Conservation (phyloP, 2,797 vertebrate species). For the Eulemur coronatus region DNA sequence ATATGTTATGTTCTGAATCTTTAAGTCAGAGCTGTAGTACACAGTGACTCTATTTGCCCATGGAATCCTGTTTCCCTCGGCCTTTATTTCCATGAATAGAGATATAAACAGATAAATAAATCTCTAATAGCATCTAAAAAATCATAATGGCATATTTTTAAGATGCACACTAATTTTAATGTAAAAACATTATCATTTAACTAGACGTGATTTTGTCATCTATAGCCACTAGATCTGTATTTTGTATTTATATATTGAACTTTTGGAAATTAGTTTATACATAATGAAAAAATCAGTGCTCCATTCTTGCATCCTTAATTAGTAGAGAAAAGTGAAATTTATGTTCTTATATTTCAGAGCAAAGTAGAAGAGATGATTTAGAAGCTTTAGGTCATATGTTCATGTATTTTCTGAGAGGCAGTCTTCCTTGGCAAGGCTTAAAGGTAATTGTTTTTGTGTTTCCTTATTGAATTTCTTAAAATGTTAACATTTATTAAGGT, state of each 20-base stretch:
- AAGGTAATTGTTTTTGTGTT: constrained; percentile 88
- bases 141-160: background rate
- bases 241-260: constrained; percentile 17
- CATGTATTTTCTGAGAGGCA: constrained; percentile 99
- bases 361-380: constrained; percentile 98
- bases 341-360: constrained; percentile 87
- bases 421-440: constrained; percentile 98
- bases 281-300: background rate
- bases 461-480: constrained; percentile 29
- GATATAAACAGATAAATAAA: background rate
- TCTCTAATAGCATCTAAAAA: background rate
- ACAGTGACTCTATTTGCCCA: background rate
- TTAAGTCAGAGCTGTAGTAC: background rate
- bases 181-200: constrained; percentile 19
- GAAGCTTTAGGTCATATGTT: constrained; percentile 99
- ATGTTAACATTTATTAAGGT: background rate
- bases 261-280: background rate
- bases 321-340: constrained; percentile 18
- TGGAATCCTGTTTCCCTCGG: background rate
- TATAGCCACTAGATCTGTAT: background rate
- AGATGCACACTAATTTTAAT: background rate
- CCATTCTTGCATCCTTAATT: background rate
- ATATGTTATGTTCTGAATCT: background rate
- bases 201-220: background rate
- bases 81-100: background rate